Evolutionary conservation across 2,113 vertebrate species (phyloP), one percentile per base, ranked within the genome.

Genomic region (Anguilla rostrata): DNA sequence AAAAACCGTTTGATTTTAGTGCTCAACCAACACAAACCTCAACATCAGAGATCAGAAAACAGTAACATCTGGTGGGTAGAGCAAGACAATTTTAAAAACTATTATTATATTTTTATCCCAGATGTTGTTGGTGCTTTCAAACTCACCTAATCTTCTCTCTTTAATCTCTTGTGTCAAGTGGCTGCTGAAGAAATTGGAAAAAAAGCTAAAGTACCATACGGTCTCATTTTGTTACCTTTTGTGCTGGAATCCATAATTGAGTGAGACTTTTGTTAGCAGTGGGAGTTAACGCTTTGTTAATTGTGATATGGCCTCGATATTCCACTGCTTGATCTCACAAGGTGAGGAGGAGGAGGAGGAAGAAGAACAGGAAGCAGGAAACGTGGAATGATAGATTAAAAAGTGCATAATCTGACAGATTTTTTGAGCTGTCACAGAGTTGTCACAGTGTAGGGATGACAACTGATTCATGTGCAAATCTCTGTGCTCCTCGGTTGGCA

Each of bases 391-490:
- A 90, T 90, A 88, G 66, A 93, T 95, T 95, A 92, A 89, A 95
- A 92, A 89, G 93, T 89, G 86, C 94, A 94, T 94, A 94, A 94
- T 94, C 93, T 95, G 92, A 92, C 91, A 84, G 95, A 95, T 96
- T 96, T 92, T 66, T 92, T 92, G 94, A 97, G 95, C 92, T 96
- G 96, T 97, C 95, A 92, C 92, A 0, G 92, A 95, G 93, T 95
- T 89, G 95, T 97, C 97, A 98, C 96, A 88, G 92, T 92, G 93
- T 93, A 97, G 95, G 93, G 95, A 94, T 97, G 97, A 98, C 97
- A 97, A 97, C 95, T 97, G 97, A 98, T 98, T 98, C 97, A 98
- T 97, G 97, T 97, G 96, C 95, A 96, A 97, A 99, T 99, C 96
- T 97, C 95, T 95, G 96, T 96, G 93, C 96, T 96, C 96, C 95